Evolutionary conservation across 2,888 invertebrate species (phyloP).

Genomic region (Drepanosiphum platanoidis): DNA sequence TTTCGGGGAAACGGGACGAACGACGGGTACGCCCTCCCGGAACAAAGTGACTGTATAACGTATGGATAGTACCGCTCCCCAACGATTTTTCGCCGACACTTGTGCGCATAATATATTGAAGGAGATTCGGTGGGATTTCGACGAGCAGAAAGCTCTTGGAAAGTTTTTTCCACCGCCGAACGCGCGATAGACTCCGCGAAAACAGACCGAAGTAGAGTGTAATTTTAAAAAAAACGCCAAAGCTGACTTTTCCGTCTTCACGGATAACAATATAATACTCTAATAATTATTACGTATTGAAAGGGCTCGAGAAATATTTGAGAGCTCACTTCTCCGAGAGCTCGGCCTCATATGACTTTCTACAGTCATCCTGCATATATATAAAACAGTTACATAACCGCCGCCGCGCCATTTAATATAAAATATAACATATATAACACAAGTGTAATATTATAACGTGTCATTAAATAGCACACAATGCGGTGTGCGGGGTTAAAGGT

Average conservation of each 20-base stretch:
- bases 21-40: constrained; percentile 4
- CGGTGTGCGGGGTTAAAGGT: constrained; percentile 42
- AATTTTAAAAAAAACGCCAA: too few species aligned
- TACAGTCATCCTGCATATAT: background rate
- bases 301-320: too few species aligned
- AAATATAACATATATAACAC: constrained; percentile 1
- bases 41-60: background rate
- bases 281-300: too few species aligned
- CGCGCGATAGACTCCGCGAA: background rate
- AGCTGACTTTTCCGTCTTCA: too few species aligned
- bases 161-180: background rate
- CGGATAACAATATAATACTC: too few species aligned
- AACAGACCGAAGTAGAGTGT: too few species aligned
- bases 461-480: constrained; percentile 53
- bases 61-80: background rate
- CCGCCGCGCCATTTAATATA: background rate
- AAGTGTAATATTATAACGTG: background rate
- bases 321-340: too few species aligned
- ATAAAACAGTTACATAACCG: background rate
- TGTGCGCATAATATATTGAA: too few species aligned
- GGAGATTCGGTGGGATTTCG: too few species aligned
- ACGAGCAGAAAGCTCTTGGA: too few species aligned
- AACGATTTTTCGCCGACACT: background rate
- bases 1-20: background rate
- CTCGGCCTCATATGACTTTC: background rate